Percentiles rank a stretch among this genome's conserved stretches.
phyloP scores from a whole-genome alignment of 2,888 invertebrate genomes.

The Neocrepidodera transversa region DNA sequence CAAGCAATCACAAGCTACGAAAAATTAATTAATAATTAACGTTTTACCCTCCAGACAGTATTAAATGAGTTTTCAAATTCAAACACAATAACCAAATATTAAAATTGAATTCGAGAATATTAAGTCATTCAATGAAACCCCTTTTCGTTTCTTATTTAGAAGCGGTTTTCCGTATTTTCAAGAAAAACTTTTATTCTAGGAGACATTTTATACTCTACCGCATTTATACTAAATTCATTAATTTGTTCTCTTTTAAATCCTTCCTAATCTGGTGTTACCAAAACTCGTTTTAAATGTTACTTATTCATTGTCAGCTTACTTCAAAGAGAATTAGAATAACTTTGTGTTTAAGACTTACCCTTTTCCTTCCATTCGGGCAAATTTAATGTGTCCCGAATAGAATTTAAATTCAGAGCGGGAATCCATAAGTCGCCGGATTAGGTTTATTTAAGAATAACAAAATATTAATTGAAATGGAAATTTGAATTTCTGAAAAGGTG shows the following conservation, averaged over 20 bases:
- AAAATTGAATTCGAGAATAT: slow-evolving; percentile 33
- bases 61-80: slow-evolving; percentile 41
- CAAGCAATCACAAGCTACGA: slow-evolving; percentile 44
- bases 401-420: slow-evolving; percentile 43
- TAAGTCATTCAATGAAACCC: slow-evolving; percentile 24
- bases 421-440: slow-evolving; percentile 41
- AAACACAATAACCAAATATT: slow-evolving; percentile 42
- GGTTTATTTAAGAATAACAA: slow-evolving; percentile 40
- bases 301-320: slow-evolving; percentile 56
- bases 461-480: slow-evolving; percentile 36
- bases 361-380: slow-evolving; percentile 41
- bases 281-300: slow-evolving; percentile 54
- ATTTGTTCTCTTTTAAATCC: slow-evolving; percentile 21
- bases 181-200: too few species aligned
- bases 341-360: slow-evolving; percentile 44
- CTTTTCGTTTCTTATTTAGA: not conserved
- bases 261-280: slow-evolving; percentile 47
- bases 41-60: slow-evolving; percentile 35
- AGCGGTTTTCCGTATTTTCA: not conserved
- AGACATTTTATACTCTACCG: too few species aligned
- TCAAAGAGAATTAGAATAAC: slow-evolving; percentile 54
- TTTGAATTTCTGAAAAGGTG: slow-evolving; percentile 20
- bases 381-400: slow-evolving; percentile 46
- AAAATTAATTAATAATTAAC: slow-evolving; percentile 48
- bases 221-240: not conserved